These are phyloP conservation scores for Hoplostethus atlanticus DNA, from an alignment of 2,797 vertebrate species.

Conservation along the genomic window DNA sequence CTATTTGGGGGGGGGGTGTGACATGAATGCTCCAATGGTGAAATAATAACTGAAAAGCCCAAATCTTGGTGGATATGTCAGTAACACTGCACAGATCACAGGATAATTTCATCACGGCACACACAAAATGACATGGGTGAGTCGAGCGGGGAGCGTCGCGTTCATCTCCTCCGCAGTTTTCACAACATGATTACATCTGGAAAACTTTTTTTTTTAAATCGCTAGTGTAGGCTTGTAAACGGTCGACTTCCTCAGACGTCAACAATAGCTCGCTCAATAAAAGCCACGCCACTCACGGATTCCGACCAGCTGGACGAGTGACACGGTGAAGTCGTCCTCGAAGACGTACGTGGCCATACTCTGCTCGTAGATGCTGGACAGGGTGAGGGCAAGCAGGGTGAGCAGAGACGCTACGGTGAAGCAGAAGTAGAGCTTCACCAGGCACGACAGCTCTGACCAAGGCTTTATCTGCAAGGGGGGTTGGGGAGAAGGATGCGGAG, in stretches of 20 bases:
- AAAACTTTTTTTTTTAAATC: constrained; percentile 20
- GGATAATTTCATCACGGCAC: neutral
- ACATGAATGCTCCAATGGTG: too few species aligned
- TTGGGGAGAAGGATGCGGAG: neutral
- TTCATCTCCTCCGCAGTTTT: neutral
- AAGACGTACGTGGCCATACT: constrained; percentile 31
- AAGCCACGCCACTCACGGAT: constrained; percentile 79
- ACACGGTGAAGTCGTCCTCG: constrained; percentile 86
- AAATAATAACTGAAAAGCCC: neutral
- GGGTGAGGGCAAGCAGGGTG: constrained; percentile 82
- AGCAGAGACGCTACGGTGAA: constrained; percentile 85
- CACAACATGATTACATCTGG: constrained; percentile 21
- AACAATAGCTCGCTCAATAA: too few species aligned
- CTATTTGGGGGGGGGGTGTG: too few species aligned
- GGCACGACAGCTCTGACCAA: constrained; percentile 85
- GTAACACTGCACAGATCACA: too few species aligned
- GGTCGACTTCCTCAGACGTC: neutral
- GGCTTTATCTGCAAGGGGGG: constrained; percentile 83
- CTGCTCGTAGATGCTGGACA: constrained; percentile 81
- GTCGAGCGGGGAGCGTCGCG: neutral
- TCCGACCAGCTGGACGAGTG: constrained; percentile 87
- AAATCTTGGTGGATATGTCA: neutral
- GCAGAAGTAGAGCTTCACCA: constrained; percentile 86
- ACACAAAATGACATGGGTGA: neutral
- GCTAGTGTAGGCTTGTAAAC: too few species aligned